Conservation (phyloP, 2,797 vertebrate species). For the Clarias platycephalus region DNA sequence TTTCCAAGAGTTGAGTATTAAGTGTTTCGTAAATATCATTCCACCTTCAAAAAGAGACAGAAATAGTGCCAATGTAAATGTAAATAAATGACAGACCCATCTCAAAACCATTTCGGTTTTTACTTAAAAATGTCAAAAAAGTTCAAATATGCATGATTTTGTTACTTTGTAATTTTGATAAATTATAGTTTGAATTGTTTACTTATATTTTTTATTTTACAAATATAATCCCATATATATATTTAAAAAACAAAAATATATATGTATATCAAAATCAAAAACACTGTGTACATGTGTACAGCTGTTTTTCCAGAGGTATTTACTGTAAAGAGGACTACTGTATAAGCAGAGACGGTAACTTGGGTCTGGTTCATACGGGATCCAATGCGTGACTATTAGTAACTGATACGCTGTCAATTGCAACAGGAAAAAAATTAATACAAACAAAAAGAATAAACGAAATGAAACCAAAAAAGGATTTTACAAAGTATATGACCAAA, state of each 20-base stretch:
- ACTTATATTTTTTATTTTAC: conserved; percentile 71
- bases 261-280: conserved; percentile 75
- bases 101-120: conserved; percentile 62
- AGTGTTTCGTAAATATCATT: conserved; percentile 72
- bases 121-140: conserved; percentile 62
- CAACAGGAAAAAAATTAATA: conserved; percentile 50
- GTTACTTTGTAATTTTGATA: conserved; percentile 80
- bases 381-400: conserved; percentile 57
- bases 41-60: conserved; percentile 66
- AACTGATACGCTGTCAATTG: conserved; percentile 47
- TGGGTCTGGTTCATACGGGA: conserved; percentile 53
- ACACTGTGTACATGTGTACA: conserved; percentile 81
- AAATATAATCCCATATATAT: conserved; percentile 76
- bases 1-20: conserved; percentile 59
- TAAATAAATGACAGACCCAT: conserved; percentile 57
- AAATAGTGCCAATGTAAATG: conserved; percentile 62
- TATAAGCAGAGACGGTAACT: conserved; percentile 61
- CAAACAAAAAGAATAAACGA: conserved; percentile 57
- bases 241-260: conserved; percentile 12
- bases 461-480: conserved; percentile 50
- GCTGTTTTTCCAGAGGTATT: conserved; percentile 76
- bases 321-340: conserved; percentile 77
- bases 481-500: conserved; percentile 35
- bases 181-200: conserved; percentile 64
- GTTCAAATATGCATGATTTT: conserved; percentile 79